Percentiles rank a stretch among this genome's conserved stretches.
phyloP scores from a whole-genome alignment of 2,113 vertebrate genomes.

The Atlantisia rogersi region DNA sequence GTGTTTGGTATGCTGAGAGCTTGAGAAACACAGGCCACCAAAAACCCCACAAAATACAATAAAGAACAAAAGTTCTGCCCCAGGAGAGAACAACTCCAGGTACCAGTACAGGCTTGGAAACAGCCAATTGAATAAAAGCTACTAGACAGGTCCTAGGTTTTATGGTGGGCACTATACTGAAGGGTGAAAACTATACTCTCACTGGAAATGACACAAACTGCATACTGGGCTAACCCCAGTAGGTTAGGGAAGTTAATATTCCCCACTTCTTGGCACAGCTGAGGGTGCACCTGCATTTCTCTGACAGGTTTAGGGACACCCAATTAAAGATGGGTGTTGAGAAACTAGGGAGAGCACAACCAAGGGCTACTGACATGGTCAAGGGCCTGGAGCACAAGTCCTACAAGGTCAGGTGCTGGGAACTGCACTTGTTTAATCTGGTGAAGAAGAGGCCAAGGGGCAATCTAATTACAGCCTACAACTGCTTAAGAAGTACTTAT shows the following conservation, averaged over 20 bases:
- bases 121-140: not conserved
- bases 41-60: not conserved
- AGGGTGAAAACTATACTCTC: not conserved
- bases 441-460: not conserved
- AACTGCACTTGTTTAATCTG: not conserved
- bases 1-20: not conserved
- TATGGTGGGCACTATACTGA: not conserved
- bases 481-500: not conserved
- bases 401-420: not conserved
- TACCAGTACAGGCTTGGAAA: not conserved
- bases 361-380: not conserved
- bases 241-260: not conserved
- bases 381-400: not conserved
- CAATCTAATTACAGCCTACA: not conserved
- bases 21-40: not conserved
- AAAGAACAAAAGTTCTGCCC: not conserved
- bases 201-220: not conserved
- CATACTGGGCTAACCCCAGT: not conserved
- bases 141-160: not conserved
- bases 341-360: not conserved
- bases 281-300: not conserved
- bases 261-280: not conserved
- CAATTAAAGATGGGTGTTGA: not conserved
- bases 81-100: not conserved
- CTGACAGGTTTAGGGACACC: not conserved